Percentiles rank a stretch among this genome's conserved stretches.
phyloP scores from a whole-genome alignment of 2,797 vertebrate species.

The Syndactyla subalaris region DNA sequence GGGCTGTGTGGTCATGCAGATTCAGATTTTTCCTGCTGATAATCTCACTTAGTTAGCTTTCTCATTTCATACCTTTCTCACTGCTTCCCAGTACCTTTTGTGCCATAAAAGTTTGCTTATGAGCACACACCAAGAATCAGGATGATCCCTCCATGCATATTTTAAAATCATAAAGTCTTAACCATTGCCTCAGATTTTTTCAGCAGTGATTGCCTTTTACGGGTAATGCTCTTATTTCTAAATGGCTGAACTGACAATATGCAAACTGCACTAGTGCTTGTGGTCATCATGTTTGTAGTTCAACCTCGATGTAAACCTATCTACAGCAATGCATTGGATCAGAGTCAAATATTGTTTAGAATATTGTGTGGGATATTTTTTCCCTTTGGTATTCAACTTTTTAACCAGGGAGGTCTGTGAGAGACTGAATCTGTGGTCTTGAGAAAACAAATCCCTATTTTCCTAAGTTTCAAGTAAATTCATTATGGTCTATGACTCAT shows the following conservation, averaged over 20 bases:
- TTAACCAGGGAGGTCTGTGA: neutral
- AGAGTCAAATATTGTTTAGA: neutral
- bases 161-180: neutral
- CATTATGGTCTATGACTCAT: slow-evolving; percentile 56
- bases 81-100: neutral
- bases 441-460: slow-evolving; percentile 37
- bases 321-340: neutral
- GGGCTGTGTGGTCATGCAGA: neutral
- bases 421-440: slow-evolving; percentile 45
- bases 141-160: neutral
- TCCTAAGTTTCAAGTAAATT: slow-evolving; percentile 61
- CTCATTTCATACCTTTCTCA: neutral
- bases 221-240: neutral
- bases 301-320: neutral
- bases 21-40: neutral
- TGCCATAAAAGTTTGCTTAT: neutral
- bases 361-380: neutral
- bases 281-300: neutral
- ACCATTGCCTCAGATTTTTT: neutral
- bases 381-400: slow-evolving; percentile 9
- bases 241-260: neutral
- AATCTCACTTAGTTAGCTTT: neutral
- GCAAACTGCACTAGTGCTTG: neutral
- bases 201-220: neutral
- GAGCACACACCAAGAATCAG: neutral